Evolutionary conservation across 2,113 vertebrate genomes (phyloP).

Genomic region (Cichladusa arquata): DNA sequence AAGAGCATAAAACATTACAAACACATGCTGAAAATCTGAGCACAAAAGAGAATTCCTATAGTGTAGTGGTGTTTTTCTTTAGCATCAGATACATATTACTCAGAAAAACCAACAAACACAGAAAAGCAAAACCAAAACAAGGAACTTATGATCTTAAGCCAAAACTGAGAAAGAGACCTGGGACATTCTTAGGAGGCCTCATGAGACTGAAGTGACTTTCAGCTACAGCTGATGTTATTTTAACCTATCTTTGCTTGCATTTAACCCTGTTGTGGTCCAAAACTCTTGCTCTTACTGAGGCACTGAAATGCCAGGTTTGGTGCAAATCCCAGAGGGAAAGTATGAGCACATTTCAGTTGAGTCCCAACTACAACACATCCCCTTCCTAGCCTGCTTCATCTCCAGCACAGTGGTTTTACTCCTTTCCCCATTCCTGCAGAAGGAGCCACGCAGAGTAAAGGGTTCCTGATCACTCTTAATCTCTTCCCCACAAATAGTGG

Average conservation of each 20-base stretch:
- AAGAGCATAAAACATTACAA: not conserved
- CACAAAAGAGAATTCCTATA: not conserved
- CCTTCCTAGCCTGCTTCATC: not conserved
- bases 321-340: not conserved
- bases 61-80: not conserved
- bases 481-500: not conserved
- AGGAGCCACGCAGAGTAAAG: not conserved
- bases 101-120: not conserved
- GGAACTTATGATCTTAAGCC: not conserved
- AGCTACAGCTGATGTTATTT: not conserved
- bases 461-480: not conserved
- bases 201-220: not conserved
- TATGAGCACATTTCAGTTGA: accelerated
- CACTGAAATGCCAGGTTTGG: not conserved
- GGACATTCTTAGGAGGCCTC: not conserved
- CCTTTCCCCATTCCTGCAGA: not conserved
- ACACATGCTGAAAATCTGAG: not conserved
- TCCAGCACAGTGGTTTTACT: not conserved
- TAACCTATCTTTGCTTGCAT: not conserved
- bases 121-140: not conserved
- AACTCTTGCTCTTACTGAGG: not conserved
- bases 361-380: not conserved
- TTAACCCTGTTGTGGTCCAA: not conserved
- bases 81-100: not conserved
- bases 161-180: not conserved